Base-by-base conservation (phyloP, 1,140 invertebrate genomes). In the Phymastichus coffea region DNA sequence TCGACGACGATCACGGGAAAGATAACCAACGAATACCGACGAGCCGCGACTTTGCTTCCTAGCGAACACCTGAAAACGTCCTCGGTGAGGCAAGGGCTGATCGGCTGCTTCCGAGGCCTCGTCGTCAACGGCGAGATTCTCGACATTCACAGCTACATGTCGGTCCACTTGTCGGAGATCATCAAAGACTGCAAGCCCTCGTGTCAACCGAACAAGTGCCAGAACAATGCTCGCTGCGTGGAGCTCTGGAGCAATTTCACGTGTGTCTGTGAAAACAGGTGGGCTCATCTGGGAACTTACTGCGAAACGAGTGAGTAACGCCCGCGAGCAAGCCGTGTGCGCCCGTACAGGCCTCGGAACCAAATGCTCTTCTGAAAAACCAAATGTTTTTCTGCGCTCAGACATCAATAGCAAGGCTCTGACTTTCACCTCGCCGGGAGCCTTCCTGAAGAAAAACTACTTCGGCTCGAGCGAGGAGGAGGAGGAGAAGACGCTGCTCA, bases 131-230 rank as follows among this genome's bases (percentile, higher is more conserved):
- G 92, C 17, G 89, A 93, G 80, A 90, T 94, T 57, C 74, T 95
- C 23, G 92, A 96, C 72, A 91, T 97, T 61, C 92, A 94, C 73
- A 90, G 90, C 68, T 94, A 95, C 76, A 94, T 94, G 90, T 93
- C 90, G n/a, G 90, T 94, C 49, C 91, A 93, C 76, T 78, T 92
- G 35, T 91, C 90, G 35, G 91, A 93, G 78, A 94, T 97, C 54
- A 92, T 93, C 35, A 91, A 91, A 74, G 92, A 94, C 72, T 97
- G 94, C 71, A 93, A 92, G 72, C 93, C 94, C 4, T 94, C 91
- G 0, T 97, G 94, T 79, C 91, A 93, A 64, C 92, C 93, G 0
- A 94, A 95, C 73, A 94, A 94, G 19, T 97, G 94, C 75, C 86
- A 91, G 78, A 95, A 97, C 75, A 91, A 88, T 26, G 94, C 91